Conservation (phyloP, 2,797 vertebrate species). For the Iguana delicatissima region DNA sequence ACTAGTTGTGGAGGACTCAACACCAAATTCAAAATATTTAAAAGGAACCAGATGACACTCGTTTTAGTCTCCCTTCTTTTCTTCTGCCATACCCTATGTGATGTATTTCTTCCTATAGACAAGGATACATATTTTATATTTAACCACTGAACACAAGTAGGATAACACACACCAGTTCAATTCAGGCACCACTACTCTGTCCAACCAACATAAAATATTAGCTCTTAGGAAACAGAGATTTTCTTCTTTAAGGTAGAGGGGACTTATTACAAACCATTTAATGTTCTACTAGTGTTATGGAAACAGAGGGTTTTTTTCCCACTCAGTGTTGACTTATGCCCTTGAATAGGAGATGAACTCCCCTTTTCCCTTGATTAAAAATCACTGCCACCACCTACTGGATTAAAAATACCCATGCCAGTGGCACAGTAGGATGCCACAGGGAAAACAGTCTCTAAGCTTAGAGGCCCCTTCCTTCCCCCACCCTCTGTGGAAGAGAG, state of each 20-base stretch:
- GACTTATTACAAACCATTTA: background rate
- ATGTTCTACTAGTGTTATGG: background rate
- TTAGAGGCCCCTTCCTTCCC: too few species aligned
- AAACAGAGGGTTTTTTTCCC: too few species aligned
- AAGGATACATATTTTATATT: background rate
- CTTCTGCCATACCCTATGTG: background rate
- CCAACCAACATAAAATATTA: background rate
- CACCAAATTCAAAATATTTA: background rate
- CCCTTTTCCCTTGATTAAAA: too few species aligned
- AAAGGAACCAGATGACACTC: background rate
- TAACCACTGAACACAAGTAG: background rate
- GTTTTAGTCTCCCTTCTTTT: background rate
- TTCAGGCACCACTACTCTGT: background rate
- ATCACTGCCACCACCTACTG: too few species aligned
- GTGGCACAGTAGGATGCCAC: too few species aligned
- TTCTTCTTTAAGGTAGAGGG: background rate
- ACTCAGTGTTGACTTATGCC: too few species aligned
- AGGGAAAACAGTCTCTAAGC: too few species aligned
- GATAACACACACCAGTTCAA: background rate
- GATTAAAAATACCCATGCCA: too few species aligned
- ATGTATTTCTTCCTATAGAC: background rate
- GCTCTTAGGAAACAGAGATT: background rate
- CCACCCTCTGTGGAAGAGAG: too few species aligned
- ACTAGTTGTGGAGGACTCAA: background rate
- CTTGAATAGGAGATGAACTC: too few species aligned